Base-by-base conservation (phyloP, 2,113 vertebrate genomes). In the Callopanchax toddi region DNA sequence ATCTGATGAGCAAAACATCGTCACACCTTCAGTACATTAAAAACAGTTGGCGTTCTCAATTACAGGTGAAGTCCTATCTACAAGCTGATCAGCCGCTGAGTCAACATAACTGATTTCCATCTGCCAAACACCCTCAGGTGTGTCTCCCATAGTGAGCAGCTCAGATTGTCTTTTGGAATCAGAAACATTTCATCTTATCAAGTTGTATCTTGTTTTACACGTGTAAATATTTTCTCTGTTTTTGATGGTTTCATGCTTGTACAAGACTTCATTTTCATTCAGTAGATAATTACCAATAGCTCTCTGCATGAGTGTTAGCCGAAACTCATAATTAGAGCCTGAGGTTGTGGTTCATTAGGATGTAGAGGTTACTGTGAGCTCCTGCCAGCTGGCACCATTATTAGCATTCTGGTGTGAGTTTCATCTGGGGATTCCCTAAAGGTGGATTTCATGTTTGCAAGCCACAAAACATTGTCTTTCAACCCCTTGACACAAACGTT, bases 381-480 rank as follows among this genome's bases (percentile, higher is more conserved):
- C n/a, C 57, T 52, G 72, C 64, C 76, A 73, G 72, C 69, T 67
- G 56, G 25, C 60, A 67, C 0, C 0, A 20, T 63, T 53, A 57
- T 80, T 70, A 64, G 53, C 23, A 45, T 42, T 39, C 50, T 61
- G 50, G 58, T 59, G 26, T 39, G 50, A 57, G 52, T 59, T 74
- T 73, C 37, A 66, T 69, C 40, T 21, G 36, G 56, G 43, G 67
- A 68, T 45, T 51, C 22, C 18, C 42, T 56, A 59, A 71, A 71
- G 65, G 43, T 65, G 45, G 21, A 43, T 11, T 29, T 67, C 53
- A 79, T 40, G 37, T 51, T 56, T 17, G 10, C 43, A n/a, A 50
- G 51, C 52, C 3, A 43, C 17, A 45, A 66, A 66, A 70, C n/a
- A 43, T 21, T 22, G 1, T 37, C 12, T 40, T 25, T 46, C n/a